Percentiles rank a stretch among this genome's conserved stretches.
These are phyloP conservation scores for Simalia tracyae DNA, from an alignment of 2,797 vertebrate species.

Conservation along the genomic window DNA sequence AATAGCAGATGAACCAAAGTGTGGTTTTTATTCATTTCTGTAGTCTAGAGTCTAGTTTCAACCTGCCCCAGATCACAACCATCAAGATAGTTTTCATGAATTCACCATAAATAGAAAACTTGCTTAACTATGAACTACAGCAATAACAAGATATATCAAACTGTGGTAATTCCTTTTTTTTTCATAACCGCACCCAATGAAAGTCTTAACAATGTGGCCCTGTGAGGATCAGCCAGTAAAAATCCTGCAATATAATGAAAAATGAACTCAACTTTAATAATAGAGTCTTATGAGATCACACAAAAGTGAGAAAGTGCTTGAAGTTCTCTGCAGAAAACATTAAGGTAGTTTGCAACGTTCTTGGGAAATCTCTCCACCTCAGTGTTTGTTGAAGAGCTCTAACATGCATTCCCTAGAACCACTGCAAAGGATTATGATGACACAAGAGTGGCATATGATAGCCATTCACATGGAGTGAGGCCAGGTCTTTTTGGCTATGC, in stretches of 20 bases:
- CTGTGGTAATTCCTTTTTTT: constrained; percentile 13
- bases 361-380: not conserved
- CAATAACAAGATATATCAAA: constrained; percentile 42
- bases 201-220: constrained; percentile 14
- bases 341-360: not conserved
- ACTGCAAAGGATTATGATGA: not conserved
- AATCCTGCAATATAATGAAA: not conserved
- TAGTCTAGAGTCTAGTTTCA: constrained; percentile 32
- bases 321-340: not conserved
- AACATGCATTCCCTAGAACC: not conserved
- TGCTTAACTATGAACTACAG: constrained; percentile 36
- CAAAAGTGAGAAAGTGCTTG: not conserved
- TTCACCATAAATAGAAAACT: constrained; percentile 37
- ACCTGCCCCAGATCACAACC: constrained; percentile 45
- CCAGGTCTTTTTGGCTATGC: not conserved
- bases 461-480: not conserved
- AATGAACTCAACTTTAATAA: not conserved
- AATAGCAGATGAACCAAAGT: constrained; percentile 29
- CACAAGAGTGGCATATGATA: not conserved
- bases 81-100: constrained; percentile 33
- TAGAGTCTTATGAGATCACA: not conserved
- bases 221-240: not conserved
- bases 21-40: constrained; percentile 38
- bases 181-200: not conserved
- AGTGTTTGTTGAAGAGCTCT: not conserved